Base-by-base conservation (phyloP, 92 coral and sea anemone genomes). In the Desmophyllum pertusum region DNA sequence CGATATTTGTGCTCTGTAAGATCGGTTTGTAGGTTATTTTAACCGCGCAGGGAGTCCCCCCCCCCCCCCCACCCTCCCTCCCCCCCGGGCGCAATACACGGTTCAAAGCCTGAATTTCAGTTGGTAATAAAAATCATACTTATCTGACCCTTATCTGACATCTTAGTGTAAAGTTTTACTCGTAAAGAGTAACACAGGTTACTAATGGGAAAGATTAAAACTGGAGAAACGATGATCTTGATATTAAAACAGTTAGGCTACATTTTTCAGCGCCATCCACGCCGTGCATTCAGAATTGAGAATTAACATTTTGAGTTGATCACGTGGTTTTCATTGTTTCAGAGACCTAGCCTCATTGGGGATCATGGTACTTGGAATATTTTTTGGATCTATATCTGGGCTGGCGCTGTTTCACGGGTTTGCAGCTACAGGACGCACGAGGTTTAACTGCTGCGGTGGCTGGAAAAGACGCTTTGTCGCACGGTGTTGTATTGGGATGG, bases 401-500 rank as follows among this genome's bases (percentile, higher is more conserved):
- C 70, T 96, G 59, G 99, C 91, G 3, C 85, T 96, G 45, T 88
- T 96, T 19, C 79, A 84, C 36, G 99, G 99, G 30, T 70, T 95
- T 21, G 95, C 95, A 39, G 98, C 99, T 21, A 96, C 99, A 0
- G 99, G 99, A 27, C 91, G 98, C 55, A 96, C 99, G 4, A 53
- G 97, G 80, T 96, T 86, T 88, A 94, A 77, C 6, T 76, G 88
- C 62, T 96, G 89, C 89, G 87, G 89, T 17, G 97, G 93, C 9
- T 94, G 98, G 97, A 96, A 96, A 71, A 84, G 98, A n/a, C 93
- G 92, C 50, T 70, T 91, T 35, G 53, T 85, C 9, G 99, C 97
- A 6, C 92, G 99, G 50, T 96, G 97, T 77, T 96, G 96, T 37
- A 85, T 94, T 48, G 70, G 90, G 3, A 48, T 89, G 62, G 99